phyloP scores from a whole-genome alignment of 2,888 invertebrate genomes.

The Himalopsyche anomala region DNA sequence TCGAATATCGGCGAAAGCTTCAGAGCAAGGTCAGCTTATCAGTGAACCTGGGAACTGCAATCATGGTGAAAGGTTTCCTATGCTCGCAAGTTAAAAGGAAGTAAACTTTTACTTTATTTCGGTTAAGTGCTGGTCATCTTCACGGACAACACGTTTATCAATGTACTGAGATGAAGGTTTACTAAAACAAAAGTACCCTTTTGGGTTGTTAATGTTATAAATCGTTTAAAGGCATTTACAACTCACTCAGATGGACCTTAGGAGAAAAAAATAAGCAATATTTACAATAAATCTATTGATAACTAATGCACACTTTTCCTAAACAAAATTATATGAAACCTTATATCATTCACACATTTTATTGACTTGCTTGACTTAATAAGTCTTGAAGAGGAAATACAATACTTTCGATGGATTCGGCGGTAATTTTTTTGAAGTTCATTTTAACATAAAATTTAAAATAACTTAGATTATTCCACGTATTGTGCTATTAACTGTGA shows the following conservation, averaged over 20 bases:
- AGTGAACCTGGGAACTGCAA: slow-evolving; percentile 35
- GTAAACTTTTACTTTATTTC: slow-evolving; percentile 28
- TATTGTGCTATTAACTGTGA: too few relatives aligned
- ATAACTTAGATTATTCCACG: too few relatives aligned
- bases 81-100: slow-evolving; percentile 1
- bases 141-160: slow-evolving; percentile 38
- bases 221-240: not conserved
- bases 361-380: too few relatives aligned
- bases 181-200: not conserved
- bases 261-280: not conserved
- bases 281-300: too few relatives aligned
- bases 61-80: slow-evolving; percentile 31
- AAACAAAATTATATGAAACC: too few relatives aligned
- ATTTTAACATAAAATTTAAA: too few relatives aligned
- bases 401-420: not conserved
- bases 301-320: too few relatives aligned
- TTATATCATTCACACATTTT: too few relatives aligned
- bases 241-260: not conserved
- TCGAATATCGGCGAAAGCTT: slow-evolving; percentile 13
- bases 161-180: not conserved
- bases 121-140: slow-evolving; percentile 14
- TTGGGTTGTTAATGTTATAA: not conserved
- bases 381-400: too few relatives aligned
- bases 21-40: slow-evolving; percentile 23
- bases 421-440: too few relatives aligned